These are phyloP conservation scores for Euzophera pinguis DNA, from an alignment of 2,888 invertebrate species.

Conservation along the genomic window DNA sequence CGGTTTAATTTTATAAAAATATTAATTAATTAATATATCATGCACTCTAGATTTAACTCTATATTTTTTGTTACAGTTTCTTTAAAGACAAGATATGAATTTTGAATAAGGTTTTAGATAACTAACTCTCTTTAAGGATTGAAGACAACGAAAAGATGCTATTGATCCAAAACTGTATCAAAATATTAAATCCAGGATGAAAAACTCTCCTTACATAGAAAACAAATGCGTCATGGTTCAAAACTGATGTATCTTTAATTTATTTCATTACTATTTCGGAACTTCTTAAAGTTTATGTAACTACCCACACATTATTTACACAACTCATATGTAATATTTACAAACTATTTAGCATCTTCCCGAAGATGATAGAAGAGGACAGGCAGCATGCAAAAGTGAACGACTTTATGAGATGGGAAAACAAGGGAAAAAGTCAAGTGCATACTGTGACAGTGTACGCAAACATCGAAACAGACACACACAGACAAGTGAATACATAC, in stretches of 20 bases:
- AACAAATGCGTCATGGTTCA: too few relatives aligned
- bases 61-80: too few relatives aligned
- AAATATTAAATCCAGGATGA: not conserved
- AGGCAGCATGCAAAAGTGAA: constrained; percentile 73
- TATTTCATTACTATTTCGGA: too few relatives aligned
- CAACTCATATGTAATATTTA: not conserved
- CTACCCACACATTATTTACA: not conserved
- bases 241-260: too few relatives aligned
- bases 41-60: too few relatives aligned
- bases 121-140: not conserved
- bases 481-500: constrained; percentile 77
- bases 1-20: too few relatives aligned
- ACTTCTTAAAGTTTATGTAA: too few relatives aligned
- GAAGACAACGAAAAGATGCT: constrained; percentile 24
- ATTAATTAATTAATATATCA: too few relatives aligned
- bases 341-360: constrained; percentile 30
- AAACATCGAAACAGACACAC: constrained; percentile 78
- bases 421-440: constrained; percentile 53
- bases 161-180: constrained; percentile 6
- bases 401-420: constrained; percentile 55
- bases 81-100: too few relatives aligned
- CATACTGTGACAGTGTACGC: constrained; percentile 72
- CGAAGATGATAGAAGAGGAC: constrained; percentile 34
- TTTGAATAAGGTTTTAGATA: too few relatives aligned
- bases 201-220: not conserved